Conservation (phyloP, 1,140 invertebrate genomes). For the Panonychus citri region DNA sequence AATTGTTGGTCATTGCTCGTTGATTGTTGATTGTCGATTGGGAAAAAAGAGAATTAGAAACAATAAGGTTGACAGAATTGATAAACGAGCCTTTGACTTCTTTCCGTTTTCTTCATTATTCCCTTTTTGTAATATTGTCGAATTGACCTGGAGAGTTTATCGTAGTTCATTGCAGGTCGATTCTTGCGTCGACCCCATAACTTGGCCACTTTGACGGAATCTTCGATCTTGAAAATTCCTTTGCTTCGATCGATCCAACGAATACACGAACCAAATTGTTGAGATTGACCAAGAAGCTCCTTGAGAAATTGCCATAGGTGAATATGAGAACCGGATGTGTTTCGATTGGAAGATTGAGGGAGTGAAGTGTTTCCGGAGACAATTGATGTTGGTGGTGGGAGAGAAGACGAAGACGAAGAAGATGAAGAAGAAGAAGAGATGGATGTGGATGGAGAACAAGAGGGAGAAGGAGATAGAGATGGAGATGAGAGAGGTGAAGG, state of each 20-base stretch:
- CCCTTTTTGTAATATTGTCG: constrained; percentile 97
- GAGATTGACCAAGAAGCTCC: constrained; percentile 65
- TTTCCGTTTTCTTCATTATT: constrained; percentile 98
- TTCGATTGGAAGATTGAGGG: neutral
- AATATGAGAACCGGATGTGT: constrained; percentile 29
- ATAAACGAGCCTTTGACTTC: constrained; percentile 91
- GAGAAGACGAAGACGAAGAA: no score
- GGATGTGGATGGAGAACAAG: no score
- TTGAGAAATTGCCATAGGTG: constrained; percentile 99
- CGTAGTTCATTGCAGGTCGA: constrained; percentile 96
- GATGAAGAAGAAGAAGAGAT: no score
- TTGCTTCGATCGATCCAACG: constrained; percentile 80
- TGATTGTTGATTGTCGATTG: no score
- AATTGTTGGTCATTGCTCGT: neutral
- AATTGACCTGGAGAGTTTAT: constrained; percentile 90
- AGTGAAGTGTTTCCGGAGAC: neutral
- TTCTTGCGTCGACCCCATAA: constrained; percentile 95
- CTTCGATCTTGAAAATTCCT: constrained; percentile 97
- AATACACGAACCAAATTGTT: constrained; percentile 70
- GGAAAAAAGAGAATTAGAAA: no score
- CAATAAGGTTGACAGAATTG: constrained; percentile 91
- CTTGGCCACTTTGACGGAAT: constrained; percentile 78
- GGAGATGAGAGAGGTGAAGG: no score
- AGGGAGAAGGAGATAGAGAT: no score
- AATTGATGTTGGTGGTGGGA: neutral